These are phyloP conservation scores for Malaclemys terrapin DNA, from an alignment of 2,113 vertebrate species.

Conservation along the genomic window DNA sequence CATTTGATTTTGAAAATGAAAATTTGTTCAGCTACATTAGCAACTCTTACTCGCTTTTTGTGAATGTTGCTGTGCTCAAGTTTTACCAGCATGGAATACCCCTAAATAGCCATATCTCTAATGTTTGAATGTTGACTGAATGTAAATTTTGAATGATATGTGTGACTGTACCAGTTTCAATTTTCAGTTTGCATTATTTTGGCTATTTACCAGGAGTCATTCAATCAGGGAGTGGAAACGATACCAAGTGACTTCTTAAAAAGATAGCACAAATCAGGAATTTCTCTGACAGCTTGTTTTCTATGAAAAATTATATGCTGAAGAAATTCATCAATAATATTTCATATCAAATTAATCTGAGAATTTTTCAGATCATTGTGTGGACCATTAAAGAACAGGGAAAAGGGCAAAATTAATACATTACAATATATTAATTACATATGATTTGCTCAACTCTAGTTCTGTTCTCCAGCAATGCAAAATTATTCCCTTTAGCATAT, in stretches of 20 bases:
- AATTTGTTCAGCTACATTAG: not conserved
- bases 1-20: slow-evolving; percentile 18
- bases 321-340: not conserved
- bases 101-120: not conserved
- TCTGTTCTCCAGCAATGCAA: not conserved
- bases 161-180: not conserved
- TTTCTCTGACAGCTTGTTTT: not conserved
- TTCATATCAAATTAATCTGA: not conserved
- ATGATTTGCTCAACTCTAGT: not conserved
- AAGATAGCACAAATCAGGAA: not conserved
- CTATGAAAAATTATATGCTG: not conserved
- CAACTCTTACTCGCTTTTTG: not conserved
- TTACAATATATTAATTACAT: not conserved
- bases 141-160: not conserved
- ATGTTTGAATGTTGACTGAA: not conserved
- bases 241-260: not conserved
- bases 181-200: not conserved
- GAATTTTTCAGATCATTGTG: not conserved
- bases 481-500: not conserved
- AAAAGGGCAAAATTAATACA: not conserved
- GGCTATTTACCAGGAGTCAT: not conserved
- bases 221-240: not conserved
- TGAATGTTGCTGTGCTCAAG: not conserved
- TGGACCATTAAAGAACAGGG: not conserved
- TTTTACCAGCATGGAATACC: not conserved